Conservation (phyloP, 2,113 vertebrate genomes). For the Gopherus evgoodei region DNA sequence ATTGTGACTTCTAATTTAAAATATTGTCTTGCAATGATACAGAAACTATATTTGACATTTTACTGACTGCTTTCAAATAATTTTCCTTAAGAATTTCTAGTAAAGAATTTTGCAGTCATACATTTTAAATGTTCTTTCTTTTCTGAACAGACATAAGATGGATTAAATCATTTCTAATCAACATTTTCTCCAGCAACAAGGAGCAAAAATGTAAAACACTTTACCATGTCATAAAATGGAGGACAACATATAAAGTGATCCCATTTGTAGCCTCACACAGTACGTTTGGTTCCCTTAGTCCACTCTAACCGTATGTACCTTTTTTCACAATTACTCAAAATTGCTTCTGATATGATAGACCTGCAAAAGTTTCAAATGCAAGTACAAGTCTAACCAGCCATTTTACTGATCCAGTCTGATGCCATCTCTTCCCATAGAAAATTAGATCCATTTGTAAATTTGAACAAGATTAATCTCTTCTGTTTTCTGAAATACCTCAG, state of each 20-base stretch:
- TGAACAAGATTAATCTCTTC: not conserved
- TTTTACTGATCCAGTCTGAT: not conserved
- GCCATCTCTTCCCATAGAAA: not conserved
- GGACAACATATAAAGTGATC: not conserved
- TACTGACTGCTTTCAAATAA: not conserved
- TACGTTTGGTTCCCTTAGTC: not conserved
- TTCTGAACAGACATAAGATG: not conserved
- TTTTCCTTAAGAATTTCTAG: not conserved
- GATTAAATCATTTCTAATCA: not conserved
- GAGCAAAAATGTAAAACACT: not conserved
- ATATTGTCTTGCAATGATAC: not conserved
- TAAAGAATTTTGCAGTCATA: not conserved
- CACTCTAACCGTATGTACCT: not conserved
- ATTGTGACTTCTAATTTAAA: not conserved
- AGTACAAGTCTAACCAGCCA: not conserved
- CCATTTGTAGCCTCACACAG: not conserved
- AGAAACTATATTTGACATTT: not conserved
- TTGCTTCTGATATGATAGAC: fast-evolving
- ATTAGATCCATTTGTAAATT: fast-evolving
- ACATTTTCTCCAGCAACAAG: not conserved
- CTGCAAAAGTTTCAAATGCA: too few relatives aligned
- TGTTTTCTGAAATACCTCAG: not conserved
- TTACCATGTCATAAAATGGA: not conserved
- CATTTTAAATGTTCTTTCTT: not conserved
- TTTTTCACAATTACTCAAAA: not conserved